Evolutionary conservation across 2,113 vertebrate species (phyloP), one percentile per base, ranked within the genome.

Genomic region (Microtus pennsylvanicus): DNA sequence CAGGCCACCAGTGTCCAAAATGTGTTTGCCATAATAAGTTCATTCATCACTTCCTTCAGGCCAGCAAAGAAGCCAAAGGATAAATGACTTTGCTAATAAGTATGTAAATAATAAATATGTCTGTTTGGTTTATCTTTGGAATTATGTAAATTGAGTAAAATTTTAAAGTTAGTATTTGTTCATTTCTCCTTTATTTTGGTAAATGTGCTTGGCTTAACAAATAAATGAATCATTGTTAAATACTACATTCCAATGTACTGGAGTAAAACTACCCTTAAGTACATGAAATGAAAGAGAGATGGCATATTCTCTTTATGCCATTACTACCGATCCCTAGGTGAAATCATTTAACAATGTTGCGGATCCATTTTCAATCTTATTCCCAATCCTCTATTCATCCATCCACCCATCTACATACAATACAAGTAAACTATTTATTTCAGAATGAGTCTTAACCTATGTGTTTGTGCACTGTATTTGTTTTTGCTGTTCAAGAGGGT

Each of bases 1-100:
- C 89, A 96, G 78, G 87, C 96, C 97, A 97, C 81, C 0, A 0
- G 24, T 95, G 52, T 94, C 86, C 65, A 61, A 93, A 96, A 33
- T 97, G 85, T 97, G 85, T 98, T 98, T 85, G 94, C 88, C 97
- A 94, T 97, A 95, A 89, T 4, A 87, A 26, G 47, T 52, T 50
- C 94, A 97, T 87, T 94, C 52, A 70, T 93, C 92, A 95, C 77
- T 96, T 98, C 94, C 93, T 63, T 87, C 96, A 67, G 88, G 91
- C 80, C 98, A 97, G 90, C 61, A 89, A 93, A 97, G 89, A 86
- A 88, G 88, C 72, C 95, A 97, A 94, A 97, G 86, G 95, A 98
- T 95, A 96, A 97, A 96, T 96, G 85, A 97, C 97, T 98, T 97
- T 35, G 95, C 97, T 95, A 12, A 80, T 87, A 96, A 67, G 42